Evolutionary conservation across 2,888 invertebrate species (phyloP), one percentile per base, ranked within the genome.

Genomic region (Prosopocoilus inquinatus): DNA sequence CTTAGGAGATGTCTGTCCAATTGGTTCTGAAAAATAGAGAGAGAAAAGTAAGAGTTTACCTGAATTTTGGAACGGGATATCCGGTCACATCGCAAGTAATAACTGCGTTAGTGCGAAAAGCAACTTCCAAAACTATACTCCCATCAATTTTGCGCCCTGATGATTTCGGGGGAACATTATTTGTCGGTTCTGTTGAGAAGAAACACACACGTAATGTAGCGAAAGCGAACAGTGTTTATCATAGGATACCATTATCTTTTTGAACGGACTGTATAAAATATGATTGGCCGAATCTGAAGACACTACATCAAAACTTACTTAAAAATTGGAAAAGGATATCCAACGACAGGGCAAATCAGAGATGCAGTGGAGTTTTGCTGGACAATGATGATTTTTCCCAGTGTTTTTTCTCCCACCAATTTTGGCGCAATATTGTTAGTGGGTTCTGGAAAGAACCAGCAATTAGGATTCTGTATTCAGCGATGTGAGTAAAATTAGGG

Each of bases 41-140:
- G 28, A 9, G 3, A 33, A 33, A 12, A 47, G 8, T n/a, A 53
- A 35, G 33, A 64, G 81, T 82, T 81, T 84, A 88, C 88, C 86
- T 85, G 82, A 82, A 86, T 64, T 83, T 70, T 61, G 88, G 88
- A 63, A 83, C 83, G 58, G 89, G 88, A 73, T 80, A 88, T 69
- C 85, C 86, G 72, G 85, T 84, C 63, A 86, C 84, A 74, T 85
- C 84, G 75, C 88, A 89, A 64, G 84, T 82, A 73, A 89, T 76
- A 74, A 85, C 86, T 62, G 84, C 82, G 66, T 80, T 78, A 64
- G 75, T 74, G 57, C 71, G 75, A 67, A 75, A 71, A 47, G 77
- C 74, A 67, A 85, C 81, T 71, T 74, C 75, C 68, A 84, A 74
- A 64, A 86, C 82, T 74, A 84, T 83, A 80, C 85, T 84, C 72